Evolutionary conservation across 2,797 vertebrate genomes (phyloP).

Genomic region (Hydrolagus colliei): DNA sequence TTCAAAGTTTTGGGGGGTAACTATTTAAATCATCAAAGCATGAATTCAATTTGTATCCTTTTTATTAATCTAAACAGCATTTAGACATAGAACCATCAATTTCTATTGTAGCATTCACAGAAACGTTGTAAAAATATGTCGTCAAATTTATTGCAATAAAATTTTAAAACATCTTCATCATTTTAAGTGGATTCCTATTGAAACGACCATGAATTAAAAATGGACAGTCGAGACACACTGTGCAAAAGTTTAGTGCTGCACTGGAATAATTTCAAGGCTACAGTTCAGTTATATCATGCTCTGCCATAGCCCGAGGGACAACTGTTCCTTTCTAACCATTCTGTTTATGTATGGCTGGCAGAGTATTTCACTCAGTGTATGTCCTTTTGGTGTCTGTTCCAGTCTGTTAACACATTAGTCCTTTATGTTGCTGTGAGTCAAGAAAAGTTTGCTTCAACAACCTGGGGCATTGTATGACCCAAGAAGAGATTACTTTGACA

Average conservation of each 20-base stretch:
- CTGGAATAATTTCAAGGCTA: not conserved
- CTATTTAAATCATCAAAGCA: no score
- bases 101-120: no score
- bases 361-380: not conserved
- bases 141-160: no score
- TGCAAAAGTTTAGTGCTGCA: not conserved
- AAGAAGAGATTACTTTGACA: not conserved
- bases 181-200: not conserved
- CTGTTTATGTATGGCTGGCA: not conserved
- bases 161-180: not conserved
- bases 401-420: not conserved
- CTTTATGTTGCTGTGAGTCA: not conserved
- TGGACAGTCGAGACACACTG: not conserved
- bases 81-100: no score
- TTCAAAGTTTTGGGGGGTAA: no score
- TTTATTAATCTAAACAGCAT: no score
- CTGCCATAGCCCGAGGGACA: not conserved
- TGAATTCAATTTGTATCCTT: no score
- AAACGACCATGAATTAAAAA: not conserved
- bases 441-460: not conserved
- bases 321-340: not conserved
- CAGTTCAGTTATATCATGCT: not conserved
- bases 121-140: no score
- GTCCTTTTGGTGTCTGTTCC: conserved; percentile 2
- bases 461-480: not conserved